A percentile compares a stretch with the other conserved stretches of the same genome.
phyloP scores from a whole-genome alignment of 2,113 vertebrate species.

The Aegypius monachus region DNA sequence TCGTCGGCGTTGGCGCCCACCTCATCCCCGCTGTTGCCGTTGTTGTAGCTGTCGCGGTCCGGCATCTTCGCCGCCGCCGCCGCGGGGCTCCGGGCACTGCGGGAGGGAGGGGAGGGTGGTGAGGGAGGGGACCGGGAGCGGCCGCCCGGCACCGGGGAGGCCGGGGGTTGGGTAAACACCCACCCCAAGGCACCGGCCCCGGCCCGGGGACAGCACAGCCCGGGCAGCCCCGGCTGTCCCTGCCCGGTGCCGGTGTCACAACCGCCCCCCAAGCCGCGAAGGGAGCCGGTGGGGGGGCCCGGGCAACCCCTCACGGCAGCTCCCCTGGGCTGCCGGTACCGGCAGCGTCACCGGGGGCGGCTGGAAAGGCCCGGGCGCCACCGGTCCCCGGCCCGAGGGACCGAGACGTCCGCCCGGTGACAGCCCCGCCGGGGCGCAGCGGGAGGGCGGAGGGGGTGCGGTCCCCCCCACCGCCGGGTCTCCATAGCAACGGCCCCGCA shows the following conservation, averaged over 20 bases:
- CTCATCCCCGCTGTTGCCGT: constrained; percentile 74
- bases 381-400: no score
- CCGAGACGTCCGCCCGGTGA: background rate
- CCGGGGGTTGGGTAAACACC: background rate
- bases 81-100: constrained; percentile 1
- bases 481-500: background rate
- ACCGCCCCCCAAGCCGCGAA: no score
- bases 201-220: background rate
- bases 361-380: no score
- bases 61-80: constrained; percentile 77
- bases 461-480: background rate
- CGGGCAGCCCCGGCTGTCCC: background rate
- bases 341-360: no score
- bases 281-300: no score
- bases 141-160: no score
- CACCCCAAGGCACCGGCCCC: no score
- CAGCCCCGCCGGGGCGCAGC: background rate
- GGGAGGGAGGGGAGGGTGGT: background rate
- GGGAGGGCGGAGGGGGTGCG: background rate
- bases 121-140: background rate
- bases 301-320: no score
- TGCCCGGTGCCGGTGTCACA: no score
- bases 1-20: constrained; percentile 75
- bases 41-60: constrained; percentile 86
- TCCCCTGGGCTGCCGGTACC: no score